Conservation (phyloP, 2,113 vertebrate genomes). For the Notothenia rossii region DNA sequence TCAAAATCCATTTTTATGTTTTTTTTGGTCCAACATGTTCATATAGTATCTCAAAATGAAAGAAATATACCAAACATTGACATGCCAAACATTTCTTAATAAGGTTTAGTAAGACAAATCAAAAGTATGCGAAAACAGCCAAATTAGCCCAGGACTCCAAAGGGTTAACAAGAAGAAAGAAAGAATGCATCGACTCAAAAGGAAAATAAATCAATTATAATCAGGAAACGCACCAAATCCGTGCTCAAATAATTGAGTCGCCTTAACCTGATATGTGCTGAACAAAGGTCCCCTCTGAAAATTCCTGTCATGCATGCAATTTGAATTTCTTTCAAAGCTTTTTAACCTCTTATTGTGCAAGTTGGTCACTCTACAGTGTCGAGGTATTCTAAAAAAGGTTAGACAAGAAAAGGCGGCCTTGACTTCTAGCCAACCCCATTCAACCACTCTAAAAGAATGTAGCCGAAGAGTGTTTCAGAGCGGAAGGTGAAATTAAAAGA, state of each 20-base stretch:
- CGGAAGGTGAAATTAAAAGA: slow-evolving; percentile 14
- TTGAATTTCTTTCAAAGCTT: slow-evolving; percentile 45
- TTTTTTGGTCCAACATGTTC: no score
- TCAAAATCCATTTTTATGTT: no score
- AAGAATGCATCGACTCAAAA: not conserved
- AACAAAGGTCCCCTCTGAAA: slow-evolving; percentile 15
- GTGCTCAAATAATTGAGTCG: slow-evolving; percentile 4
- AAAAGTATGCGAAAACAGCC: no score
- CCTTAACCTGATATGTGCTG: slow-evolving; percentile 25
- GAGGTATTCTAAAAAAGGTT: not conserved
- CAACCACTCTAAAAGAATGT: slow-evolving; percentile 54
- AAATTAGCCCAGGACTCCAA: no score
- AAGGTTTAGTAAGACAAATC: no score
- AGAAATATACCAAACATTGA: no score
- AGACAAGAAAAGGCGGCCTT: not conserved
- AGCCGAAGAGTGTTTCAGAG: slow-evolving; percentile 5
- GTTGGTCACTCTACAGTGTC: slow-evolving; percentile 17
- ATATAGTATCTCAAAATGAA: no score
- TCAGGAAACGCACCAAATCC: not conserved
- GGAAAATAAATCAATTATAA: not conserved
- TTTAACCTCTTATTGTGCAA: slow-evolving; percentile 27
- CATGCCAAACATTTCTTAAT: no score
- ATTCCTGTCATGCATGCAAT: slow-evolving; percentile 34
- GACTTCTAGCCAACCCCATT: slow-evolving; percentile 37
- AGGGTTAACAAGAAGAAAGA: not conserved